phyloP scores from a whole-genome alignment of 2,888 invertebrate species.

The Meta bourneti region DNA sequence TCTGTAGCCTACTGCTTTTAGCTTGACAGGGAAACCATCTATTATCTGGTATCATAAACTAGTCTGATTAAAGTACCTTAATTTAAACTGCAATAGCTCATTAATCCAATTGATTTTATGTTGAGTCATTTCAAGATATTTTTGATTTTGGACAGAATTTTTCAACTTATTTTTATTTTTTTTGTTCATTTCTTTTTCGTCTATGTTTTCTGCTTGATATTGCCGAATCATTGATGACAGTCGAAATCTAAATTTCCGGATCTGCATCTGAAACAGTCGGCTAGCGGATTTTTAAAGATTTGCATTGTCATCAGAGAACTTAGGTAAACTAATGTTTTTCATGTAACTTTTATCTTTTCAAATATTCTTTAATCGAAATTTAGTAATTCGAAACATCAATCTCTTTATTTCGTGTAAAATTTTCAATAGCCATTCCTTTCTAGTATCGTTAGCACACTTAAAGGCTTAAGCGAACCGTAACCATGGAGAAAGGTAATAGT shows the following conservation, averaged over 20 bases:
- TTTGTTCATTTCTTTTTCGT: background rate
- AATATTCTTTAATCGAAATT: background rate
- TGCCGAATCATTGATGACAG: background rate
- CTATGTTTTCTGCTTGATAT: background rate
- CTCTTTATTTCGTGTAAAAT: background rate
- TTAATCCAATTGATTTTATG: background rate
- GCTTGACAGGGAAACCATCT: too few species aligned
- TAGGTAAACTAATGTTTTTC: slow-evolving; percentile 27
- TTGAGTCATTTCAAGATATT: background rate
- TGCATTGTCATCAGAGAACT: slow-evolving; percentile 66
- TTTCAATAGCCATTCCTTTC: background rate
- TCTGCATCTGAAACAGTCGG: background rate
- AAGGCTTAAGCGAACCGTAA: background rate
- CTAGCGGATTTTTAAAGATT: slow-evolving; percentile 51
- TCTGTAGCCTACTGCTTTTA: too few species aligned
- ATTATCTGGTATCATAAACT: background rate
- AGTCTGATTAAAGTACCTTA: background rate
- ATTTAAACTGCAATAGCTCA: background rate
- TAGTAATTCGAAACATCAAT: background rate
- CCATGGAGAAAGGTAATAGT: background rate
- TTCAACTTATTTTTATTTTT: background rate
- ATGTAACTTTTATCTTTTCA: background rate
- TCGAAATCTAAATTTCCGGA: background rate
- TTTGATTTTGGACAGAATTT: background rate
- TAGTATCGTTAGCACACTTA: background rate